Evolutionary conservation across 2,888 invertebrate genomes (phyloP), one percentile per base, ranked within the genome.

Genomic region (Platycheirus rosarum): DNA sequence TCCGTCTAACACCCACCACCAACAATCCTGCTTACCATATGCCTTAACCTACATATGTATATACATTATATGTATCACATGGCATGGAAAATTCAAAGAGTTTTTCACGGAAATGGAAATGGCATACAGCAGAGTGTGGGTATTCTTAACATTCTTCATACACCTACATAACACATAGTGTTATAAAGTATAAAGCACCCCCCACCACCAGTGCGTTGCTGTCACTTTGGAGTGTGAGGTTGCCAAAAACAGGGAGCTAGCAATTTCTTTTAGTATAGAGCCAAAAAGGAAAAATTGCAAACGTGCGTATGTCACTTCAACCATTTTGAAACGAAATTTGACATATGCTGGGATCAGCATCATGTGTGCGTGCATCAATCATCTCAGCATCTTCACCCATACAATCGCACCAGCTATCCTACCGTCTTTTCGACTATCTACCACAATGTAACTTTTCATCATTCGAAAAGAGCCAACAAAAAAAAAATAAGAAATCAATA

Each of bases 31-130:
- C 13, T 8, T 51, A 57, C 62, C 37, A 51, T 37, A 20, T 49
- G 44, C 7, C 20, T 40, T 5, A 40, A 63, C 20, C 71, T 42
- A 29, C 20, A 44, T 63, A 13, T 63, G 71, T 63, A 53, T n/a
- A n/a, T n/a, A n/a, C n/a, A n/a, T n/a, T n/a, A n/a, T n/a, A n/a
- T 53, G 42, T 71, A 77, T 57, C 63, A 63, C 44, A 68, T 77
- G 82, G 63, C 68, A 77, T 77, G 82, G 82, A 77, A 77, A 77
- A 82, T 77, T 82, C 77, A 82, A 82, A 82, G 82, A 82, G 82
- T 82, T 82, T 80, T 63, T 68, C 51, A 68, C 77, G 82, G 82
- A 82, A 82, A 80, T 80, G 75, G 75, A 80, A 80, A 71, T 77
- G 77, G 71, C 60, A 49, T 37, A 71, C 35, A 46, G 16, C 49